phyloP scores from a whole-genome alignment of 2,888 invertebrate genomes.

The Mesorhabditis sp. region DNA sequence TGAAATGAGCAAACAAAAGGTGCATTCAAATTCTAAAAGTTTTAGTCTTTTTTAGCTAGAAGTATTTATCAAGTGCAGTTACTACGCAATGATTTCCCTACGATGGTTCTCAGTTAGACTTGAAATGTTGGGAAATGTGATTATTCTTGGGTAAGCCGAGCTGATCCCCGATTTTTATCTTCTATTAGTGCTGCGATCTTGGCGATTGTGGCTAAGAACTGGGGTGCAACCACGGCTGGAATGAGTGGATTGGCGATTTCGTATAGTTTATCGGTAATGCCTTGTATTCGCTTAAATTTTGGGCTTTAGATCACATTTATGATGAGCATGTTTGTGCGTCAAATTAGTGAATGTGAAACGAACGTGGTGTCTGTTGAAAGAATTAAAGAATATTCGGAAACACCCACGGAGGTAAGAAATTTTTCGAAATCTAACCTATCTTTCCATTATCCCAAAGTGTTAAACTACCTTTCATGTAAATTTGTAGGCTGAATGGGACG shows the following conservation, averaged over 20 bases:
- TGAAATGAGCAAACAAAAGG: conserved; percentile 6
- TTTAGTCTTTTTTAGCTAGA: conserved; percentile 17
- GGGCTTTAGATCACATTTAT: conserved; percentile 79
- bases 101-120: conserved; percentile 32
- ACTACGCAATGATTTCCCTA: conserved; percentile 29
- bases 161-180: background rate
- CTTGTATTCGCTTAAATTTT: background rate
- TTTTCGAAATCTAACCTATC: too few relatives aligned
- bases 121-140: conserved; percentile 36
- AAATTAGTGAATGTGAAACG: conserved; percentile 93
- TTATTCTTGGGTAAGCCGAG: conserved; percentile 24
- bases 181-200: conserved; percentile 23
- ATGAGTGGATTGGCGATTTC: conserved; percentile 64
- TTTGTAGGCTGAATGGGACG: conserved; percentile 32
- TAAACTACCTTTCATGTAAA: background rate
- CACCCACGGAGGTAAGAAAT: conserved; percentile 34
- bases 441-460: background rate
- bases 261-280: conserved; percentile 60
- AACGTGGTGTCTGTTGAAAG: conserved; percentile 95
- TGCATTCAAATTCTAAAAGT: background rate
- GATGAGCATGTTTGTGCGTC: conserved; percentile 89
- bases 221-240: conserved; percentile 57
- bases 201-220: conserved; percentile 32
- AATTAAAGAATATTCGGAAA: conserved; percentile 53
- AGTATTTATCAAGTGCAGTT: conserved; percentile 26